These are phyloP conservation scores for Endomychus coccineus DNA, from an alignment of 2,888 invertebrate genomes.

Conservation along the genomic window DNA sequence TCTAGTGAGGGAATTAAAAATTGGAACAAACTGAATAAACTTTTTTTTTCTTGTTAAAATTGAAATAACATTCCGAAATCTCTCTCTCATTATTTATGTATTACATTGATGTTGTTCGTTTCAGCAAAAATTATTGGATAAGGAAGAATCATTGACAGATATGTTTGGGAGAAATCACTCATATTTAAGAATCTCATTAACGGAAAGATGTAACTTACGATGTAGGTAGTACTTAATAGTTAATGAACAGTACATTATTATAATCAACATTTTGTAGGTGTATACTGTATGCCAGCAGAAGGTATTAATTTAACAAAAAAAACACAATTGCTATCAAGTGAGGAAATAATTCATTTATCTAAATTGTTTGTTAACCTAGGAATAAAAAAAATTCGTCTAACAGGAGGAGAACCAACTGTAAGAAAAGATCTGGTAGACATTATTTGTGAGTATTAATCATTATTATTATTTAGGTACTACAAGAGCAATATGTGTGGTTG, in stretches of 20 bases:
- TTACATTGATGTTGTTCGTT: too few relatives aligned
- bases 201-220: constrained; percentile 92
- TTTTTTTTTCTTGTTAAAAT: too few relatives aligned
- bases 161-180: constrained; percentile 81
- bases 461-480: constrained; percentile 3
- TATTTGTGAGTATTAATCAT: constrained; percentile 56
- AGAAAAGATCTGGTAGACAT: constrained; percentile 80
- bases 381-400: constrained; percentile 86
- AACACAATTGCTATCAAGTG: constrained; percentile 64
- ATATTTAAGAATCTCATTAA: constrained; percentile 91
- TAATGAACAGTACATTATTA: background rate
- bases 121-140: too few relatives aligned
- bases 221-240: constrained; percentile 58
- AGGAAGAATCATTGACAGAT: constrained; percentile 57
- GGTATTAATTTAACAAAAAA: constrained; percentile 80
- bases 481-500: constrained; percentile 1
- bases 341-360: constrained; percentile 74
- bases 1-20: too few relatives aligned
- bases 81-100: too few relatives aligned
- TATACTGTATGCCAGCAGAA: constrained; percentile 97
- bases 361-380: constrained; percentile 82
- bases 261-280: constrained; percentile 52
- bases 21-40: too few relatives aligned
- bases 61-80: too few relatives aligned
- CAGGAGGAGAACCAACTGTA: constrained; percentile 95